Evolutionary conservation across 1,140 invertebrate species (phyloP).

Genomic region (Cydia fagiglandana): DNA sequence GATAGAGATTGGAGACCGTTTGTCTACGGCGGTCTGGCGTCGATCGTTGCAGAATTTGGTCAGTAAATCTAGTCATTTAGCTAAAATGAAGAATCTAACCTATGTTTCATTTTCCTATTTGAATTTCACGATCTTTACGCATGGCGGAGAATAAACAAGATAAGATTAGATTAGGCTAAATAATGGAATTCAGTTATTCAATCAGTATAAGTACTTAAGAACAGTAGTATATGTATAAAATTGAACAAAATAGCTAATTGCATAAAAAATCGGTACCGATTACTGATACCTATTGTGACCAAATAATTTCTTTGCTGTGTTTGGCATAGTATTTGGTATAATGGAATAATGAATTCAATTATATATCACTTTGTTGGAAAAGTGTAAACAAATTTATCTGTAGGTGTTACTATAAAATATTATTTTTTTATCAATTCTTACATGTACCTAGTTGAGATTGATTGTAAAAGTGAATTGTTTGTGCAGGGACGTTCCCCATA

Average conservation of each 20-base stretch:
- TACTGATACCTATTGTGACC: neutral
- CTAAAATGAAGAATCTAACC: slow-evolving; percentile 33
- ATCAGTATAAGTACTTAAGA: neutral
- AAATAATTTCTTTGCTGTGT: too few relatives aligned
- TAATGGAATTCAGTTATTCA: neutral
- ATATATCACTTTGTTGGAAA: too few relatives aligned
- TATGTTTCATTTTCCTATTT: slow-evolving; percentile 34
- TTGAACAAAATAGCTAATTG: slow-evolving; percentile 10
- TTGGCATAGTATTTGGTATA: too few relatives aligned
- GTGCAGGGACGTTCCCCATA: slow-evolving; percentile 96
- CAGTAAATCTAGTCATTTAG: slow-evolving; percentile 59
- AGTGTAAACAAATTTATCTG: too few relatives aligned
- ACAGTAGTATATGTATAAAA: neutral
- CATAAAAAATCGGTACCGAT: slow-evolving; percentile 4
- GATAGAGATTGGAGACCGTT: slow-evolving; percentile 91
- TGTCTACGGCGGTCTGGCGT: slow-evolving; percentile 94
- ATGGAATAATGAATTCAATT: too few relatives aligned
- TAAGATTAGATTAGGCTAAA: slow-evolving; percentile 2
- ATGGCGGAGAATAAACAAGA: slow-evolving; percentile 16
- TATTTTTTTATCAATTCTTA: too few relatives aligned
- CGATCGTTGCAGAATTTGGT: slow-evolving; percentile 96
- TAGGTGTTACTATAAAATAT: too few relatives aligned
- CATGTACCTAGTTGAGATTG: too few relatives aligned
- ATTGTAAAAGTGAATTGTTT: slow-evolving; percentile 21
- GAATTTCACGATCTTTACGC: slow-evolving; percentile 13